phyloP scores from a whole-genome alignment of 2,113 vertebrate species.

The Limnothrissa miodon region DNA sequence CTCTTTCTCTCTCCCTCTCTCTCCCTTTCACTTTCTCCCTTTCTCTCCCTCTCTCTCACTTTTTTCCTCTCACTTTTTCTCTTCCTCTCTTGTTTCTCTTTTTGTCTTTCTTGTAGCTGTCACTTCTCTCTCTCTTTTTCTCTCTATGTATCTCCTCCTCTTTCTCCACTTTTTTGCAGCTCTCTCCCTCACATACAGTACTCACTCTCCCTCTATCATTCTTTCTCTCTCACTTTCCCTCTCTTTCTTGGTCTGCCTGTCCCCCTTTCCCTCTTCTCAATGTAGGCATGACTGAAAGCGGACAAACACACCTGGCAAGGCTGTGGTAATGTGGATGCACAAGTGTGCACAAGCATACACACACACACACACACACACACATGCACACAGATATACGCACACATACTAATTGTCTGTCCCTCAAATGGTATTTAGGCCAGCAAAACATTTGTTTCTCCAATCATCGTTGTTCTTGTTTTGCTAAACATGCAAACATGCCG shows the following conservation, averaged over 20 bases:
- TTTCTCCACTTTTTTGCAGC: not conserved
- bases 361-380: not conserved
- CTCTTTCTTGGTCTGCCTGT: not conserved
- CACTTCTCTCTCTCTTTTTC: not conserved
- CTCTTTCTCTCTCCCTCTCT: not conserved
- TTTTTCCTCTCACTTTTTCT: not conserved
- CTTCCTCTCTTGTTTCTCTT: not conserved
- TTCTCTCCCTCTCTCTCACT: not conserved
- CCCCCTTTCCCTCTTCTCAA: not conserved
- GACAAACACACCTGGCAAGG: not conserved
- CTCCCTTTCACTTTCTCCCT: not conserved
- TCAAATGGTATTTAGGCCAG: too few species aligned
- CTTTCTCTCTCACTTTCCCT: not conserved
- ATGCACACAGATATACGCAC: not conserved
- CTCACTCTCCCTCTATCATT: not conserved
- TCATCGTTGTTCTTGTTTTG: too few species aligned
- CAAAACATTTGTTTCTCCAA: too few species aligned
- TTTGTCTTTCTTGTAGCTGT: not conserved
- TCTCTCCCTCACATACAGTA: not conserved
- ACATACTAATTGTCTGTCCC: not conserved
- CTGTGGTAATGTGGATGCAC: not conserved
- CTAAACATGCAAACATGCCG: not conserved
- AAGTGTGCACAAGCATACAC: not conserved
- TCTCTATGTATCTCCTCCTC: not conserved
- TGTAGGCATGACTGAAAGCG: not conserved